A percentile compares a stretch with the other conserved stretches of the same genome.
These are phyloP conservation scores for Mamestra configurata DNA, from an alignment of 1,140 invertebrate species.

Conservation along the genomic window DNA sequence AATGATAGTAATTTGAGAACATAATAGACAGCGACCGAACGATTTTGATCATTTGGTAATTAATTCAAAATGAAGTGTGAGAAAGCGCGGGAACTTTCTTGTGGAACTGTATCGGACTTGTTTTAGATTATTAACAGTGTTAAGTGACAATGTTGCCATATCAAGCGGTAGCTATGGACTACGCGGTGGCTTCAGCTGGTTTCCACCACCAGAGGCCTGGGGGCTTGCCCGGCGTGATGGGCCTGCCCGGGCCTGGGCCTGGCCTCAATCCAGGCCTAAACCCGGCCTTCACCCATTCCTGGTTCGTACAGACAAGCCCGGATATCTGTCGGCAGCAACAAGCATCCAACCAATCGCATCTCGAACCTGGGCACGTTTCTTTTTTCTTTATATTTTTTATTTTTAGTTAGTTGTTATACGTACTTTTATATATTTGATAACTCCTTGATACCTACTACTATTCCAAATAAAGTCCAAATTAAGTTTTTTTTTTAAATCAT, in stretches of 20 bases:
- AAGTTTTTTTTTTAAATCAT: background rate
- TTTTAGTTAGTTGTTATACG: conserved; percentile 72
- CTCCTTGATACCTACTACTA: conserved; percentile 19
- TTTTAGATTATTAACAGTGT: conserved; percentile 58
- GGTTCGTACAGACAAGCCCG: conserved; percentile 95
- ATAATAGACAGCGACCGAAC: conserved; percentile 43
- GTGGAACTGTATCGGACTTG: conserved; percentile 67
- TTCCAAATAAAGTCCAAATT: too few species aligned
- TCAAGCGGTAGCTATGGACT: conserved; percentile 96
- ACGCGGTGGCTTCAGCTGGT: conserved; percentile 91
- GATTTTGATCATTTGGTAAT: conserved; percentile 53
- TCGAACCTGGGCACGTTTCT: conserved; percentile 96
- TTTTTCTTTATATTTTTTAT: conserved; percentile 89
- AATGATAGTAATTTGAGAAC: conserved; percentile 27
- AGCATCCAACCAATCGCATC: conserved; percentile 93
- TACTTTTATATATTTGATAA: conserved; percentile 46
- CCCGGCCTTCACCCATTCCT: conserved; percentile 95
- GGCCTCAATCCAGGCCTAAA: conserved; percentile 84
- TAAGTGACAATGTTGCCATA: conserved; percentile 93
- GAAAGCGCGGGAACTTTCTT: conserved; percentile 63
- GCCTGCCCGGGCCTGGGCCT: conserved; percentile 87
- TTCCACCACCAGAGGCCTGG: conserved; percentile 93
- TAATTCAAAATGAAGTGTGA: conserved; percentile 66
- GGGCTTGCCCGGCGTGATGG: conserved; percentile 90
- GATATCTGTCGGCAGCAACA: conserved; percentile 94